These are phyloP conservation scores for Castor canadensis DNA, from an alignment of 2,113 vertebrate genomes.

Conservation along the genomic window DNA sequence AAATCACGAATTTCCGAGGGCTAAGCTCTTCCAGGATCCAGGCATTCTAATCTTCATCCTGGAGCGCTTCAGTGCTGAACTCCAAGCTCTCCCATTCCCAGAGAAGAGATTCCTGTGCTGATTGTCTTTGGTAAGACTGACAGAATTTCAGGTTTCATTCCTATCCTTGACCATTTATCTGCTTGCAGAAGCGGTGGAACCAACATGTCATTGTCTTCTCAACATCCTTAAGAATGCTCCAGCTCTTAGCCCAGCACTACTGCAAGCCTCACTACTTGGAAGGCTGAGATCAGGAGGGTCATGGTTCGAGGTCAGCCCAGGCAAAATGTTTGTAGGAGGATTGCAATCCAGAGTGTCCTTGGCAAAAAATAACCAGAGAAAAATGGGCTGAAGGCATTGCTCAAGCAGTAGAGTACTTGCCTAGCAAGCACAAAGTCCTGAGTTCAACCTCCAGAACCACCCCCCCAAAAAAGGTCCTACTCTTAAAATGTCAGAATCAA, in stretches of 20 bases:
- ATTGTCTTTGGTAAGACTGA: neutral
- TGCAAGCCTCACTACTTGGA: neutral
- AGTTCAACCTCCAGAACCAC: too few species aligned
- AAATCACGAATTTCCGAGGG: neutral
- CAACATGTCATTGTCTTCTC: neutral
- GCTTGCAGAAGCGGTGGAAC: neutral
- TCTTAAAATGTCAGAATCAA: neutral
- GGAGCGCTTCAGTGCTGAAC: neutral
- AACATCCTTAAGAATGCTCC: neutral
- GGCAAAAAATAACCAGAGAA: too few species aligned
- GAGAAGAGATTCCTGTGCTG: neutral
- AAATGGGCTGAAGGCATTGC: too few species aligned
- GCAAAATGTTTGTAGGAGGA: too few species aligned
- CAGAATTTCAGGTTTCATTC: neutral
- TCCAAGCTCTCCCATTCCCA: neutral
- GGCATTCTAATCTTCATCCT: neutral
- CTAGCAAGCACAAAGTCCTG: too few species aligned
- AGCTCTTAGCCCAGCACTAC: too few species aligned
- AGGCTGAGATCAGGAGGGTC: too few species aligned
- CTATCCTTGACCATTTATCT: neutral
- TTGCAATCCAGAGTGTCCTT: too few species aligned
- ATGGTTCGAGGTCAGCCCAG: too few species aligned
- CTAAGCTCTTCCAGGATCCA: neutral
- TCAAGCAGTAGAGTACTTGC: too few species aligned
- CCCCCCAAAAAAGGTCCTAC: too few species aligned